A percentile compares a stretch with the other conserved stretches of the same genome.
Evolutionary conservation across 2,113 vertebrate species (phyloP).

Genomic region (Alouatta palliata): DNA sequence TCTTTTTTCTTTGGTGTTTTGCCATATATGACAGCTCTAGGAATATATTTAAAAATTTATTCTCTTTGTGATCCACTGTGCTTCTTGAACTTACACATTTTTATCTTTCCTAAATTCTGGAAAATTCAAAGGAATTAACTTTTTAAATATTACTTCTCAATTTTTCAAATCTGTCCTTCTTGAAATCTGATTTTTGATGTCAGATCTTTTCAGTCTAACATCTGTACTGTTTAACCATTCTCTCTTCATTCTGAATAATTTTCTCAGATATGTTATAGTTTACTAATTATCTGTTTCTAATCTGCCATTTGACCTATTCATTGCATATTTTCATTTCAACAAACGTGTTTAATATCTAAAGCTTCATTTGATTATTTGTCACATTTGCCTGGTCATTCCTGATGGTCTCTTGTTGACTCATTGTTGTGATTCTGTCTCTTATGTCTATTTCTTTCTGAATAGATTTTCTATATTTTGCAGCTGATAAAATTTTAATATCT

Average conservation of each 20-base stretch:
- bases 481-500: neutral
- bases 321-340: neutral
- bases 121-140: constrained; percentile 7
- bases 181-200: neutral
- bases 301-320: neutral
- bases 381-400: neutral
- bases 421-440: neutral
- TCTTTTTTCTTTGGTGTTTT: neutral
- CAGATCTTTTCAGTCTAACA: neutral
- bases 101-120: neutral
- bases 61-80: neutral
- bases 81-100: constrained; percentile 11
- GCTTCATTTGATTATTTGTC: neutral
- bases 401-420: neutral
- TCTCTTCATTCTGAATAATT: constrained; percentile 3
- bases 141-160: neutral
- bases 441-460: neutral
- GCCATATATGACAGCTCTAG: neutral
- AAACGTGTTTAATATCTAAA: neutral
- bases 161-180: neutral
- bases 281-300: neutral
- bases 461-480: neutral
- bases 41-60: neutral
- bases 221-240: neutral
- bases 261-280: neutral